Percentiles rank a stretch among this genome's conserved stretches.
Conservation (phyloP, 1,140 invertebrate species). For the Caenorhabditis latens region DNA sequence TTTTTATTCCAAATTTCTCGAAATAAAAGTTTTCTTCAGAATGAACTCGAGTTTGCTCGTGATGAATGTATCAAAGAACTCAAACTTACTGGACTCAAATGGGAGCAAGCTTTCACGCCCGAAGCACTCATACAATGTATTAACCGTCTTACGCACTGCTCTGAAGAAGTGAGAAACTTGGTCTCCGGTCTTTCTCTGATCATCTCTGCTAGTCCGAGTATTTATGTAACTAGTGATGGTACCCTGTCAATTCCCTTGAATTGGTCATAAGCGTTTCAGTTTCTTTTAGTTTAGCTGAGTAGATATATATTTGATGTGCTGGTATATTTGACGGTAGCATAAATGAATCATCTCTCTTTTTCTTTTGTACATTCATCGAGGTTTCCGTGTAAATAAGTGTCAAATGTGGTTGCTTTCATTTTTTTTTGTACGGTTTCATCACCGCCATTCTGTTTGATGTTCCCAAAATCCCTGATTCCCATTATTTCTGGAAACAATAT, state of each 20-base stretch:
- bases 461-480: no score
- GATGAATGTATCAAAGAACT: slow-evolving; percentile 45
- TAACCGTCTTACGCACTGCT: slow-evolving; percentile 14
- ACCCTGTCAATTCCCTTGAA: slow-evolving; percentile 43
- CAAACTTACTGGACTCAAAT: slow-evolving; percentile 45
- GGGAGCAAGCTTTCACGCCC: slow-evolving; percentile 53
- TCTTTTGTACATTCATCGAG: not conserved
- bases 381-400: slow-evolving; percentile 19
- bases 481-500: no score
- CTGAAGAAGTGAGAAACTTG: not conserved
- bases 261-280: slow-evolving; percentile 32
- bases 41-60: slow-evolving; percentile 56
- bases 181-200: slow-evolving; percentile 49
- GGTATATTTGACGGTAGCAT: slow-evolving; percentile 46
- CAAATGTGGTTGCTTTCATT: not conserved
- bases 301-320: not conserved
- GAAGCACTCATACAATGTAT: slow-evolving; percentile 47
- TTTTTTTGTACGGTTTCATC: not conserved
- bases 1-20: not conserved
- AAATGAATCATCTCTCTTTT: slow-evolving; percentile 8
- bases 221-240: slow-evolving; percentile 54
- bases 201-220: slow-evolving; percentile 51
- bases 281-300: not conserved
- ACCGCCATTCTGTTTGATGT: not conserved
- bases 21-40: not conserved